Percentiles rank a stretch among this genome's conserved stretches.
Conservation (phyloP, 2,113 vertebrate species). For the Hemibagrus wyckioides region DNA sequence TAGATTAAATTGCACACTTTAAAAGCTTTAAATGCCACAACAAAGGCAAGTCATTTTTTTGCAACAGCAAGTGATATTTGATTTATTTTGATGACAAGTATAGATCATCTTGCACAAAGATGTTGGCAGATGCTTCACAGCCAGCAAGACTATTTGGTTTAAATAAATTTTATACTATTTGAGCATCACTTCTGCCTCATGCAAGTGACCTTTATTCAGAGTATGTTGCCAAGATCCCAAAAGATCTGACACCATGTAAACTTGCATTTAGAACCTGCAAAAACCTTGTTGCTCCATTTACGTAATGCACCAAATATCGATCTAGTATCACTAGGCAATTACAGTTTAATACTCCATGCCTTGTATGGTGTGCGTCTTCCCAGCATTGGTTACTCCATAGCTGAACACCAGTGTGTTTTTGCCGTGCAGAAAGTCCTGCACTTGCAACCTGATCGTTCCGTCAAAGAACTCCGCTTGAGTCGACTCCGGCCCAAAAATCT, state of each 20-base stretch:
- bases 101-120: neutral
- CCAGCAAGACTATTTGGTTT: neutral
- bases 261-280: neutral
- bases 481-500: conserved; percentile 84
- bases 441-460: conserved; percentile 74
- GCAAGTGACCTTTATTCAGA: neutral
- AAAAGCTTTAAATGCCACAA: neutral
- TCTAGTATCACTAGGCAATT: too few species aligned
- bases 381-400: conserved; percentile 88
- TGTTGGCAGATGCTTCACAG: neutral
- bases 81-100: neutral
- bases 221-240: neutral
- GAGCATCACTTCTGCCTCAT: neutral
- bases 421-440: conserved; percentile 76
- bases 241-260: neutral
- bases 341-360: conserved; percentile 62
- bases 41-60: neutral
- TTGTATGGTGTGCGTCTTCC: conserved; percentile 90
- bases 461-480: conserved; percentile 82
- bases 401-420: conserved; percentile 84
- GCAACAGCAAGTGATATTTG: too few species aligned
- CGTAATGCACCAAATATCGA: neutral
- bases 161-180: neutral
- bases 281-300: neutral
- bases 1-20: neutral